These are phyloP conservation scores for Agrotis clavis DNA, from an alignment of 2,888 invertebrate species.

Conservation along the genomic window DNA sequence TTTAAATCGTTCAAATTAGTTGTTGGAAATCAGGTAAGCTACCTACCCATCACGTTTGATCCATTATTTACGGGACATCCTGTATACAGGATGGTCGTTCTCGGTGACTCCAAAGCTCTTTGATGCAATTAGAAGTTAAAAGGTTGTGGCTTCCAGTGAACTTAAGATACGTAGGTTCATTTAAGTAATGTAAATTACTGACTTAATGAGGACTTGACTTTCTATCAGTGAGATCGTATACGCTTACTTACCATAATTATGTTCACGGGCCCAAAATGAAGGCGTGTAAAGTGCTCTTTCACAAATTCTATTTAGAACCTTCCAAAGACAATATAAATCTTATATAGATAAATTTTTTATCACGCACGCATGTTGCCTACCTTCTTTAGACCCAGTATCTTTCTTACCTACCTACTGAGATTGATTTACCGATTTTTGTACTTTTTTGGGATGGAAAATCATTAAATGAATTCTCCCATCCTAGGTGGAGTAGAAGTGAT, in stretches of 20 bases:
- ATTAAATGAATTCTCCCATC: no score
- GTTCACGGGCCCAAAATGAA: not conserved
- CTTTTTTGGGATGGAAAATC: no score
- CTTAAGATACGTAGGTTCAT: constrained; percentile 18
- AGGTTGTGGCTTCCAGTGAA: constrained; percentile 31
- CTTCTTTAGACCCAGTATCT: not conserved
- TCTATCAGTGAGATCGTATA: constrained; percentile 14
- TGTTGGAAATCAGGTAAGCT: no score
- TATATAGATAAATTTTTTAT: not conserved
- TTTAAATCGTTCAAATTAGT: no score
- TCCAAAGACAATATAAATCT: constrained; percentile 2
- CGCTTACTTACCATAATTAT: constrained; percentile 17
- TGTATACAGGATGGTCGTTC: not conserved
- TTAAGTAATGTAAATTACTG: constrained; percentile 39
- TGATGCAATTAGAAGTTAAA: constrained; percentile 41
- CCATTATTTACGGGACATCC: no score
- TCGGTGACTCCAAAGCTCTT: not conserved
- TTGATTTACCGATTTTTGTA: not conserved
- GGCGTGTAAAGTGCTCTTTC: constrained; percentile 17
- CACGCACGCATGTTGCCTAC: not conserved
- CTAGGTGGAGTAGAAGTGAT: no score
- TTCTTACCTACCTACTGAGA: not conserved
- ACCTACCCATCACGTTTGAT: no score
- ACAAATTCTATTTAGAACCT: constrained; percentile 21
- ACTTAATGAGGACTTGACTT: constrained; percentile 40